A percentile compares a stretch with the other conserved stretches of the same genome.
phyloP scores from a whole-genome alignment of 2,888 invertebrate species.

The Ceratothoa steindachneri region DNA sequence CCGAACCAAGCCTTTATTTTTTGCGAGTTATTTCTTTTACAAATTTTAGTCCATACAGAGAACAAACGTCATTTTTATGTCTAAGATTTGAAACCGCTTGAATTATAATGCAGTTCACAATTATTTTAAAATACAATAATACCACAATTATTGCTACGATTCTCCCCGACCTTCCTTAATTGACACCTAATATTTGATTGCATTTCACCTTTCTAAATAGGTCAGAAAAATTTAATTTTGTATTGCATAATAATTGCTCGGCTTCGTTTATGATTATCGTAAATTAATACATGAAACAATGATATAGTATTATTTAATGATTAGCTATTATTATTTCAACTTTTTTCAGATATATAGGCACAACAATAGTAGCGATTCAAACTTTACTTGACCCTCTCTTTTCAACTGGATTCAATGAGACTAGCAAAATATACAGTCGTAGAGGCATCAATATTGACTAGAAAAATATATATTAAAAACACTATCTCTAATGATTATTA shows the following conservation, averaged over 20 bases:
- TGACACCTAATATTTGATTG: too few relatives aligned
- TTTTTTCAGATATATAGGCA: slow-evolving; percentile 8
- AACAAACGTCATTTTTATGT: neutral
- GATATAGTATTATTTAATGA: slow-evolving; percentile 4
- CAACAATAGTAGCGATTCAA: slow-evolving; percentile 27
- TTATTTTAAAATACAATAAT: too few relatives aligned
- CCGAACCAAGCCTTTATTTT: slow-evolving; percentile 8
- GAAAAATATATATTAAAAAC: slow-evolving; percentile 27
- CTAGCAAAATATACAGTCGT: slow-evolving; percentile 32
- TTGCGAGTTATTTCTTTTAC: neutral
- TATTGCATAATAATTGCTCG: slow-evolving; percentile 4
- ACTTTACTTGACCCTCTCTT: slow-evolving; percentile 34
- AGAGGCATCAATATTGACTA: slow-evolving; percentile 36
- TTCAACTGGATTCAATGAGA: slow-evolving; percentile 9
- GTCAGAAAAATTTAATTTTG: neutral
- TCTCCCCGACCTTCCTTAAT: too few relatives aligned
- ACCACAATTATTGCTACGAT: slow-evolving; percentile 5
- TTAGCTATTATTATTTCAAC: neutral
- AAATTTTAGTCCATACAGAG: neutral
- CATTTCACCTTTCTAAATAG: neutral
- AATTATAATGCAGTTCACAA: slow-evolving; percentile 1
- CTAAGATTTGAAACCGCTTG: slow-evolving; percentile 8
- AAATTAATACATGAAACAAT: slow-evolving; percentile 6
- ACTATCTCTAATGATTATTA: neutral
- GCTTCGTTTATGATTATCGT: slow-evolving; percentile 1